Percentiles rank a stretch among this genome's conserved stretches.
phyloP scores from a whole-genome alignment of 2,797 vertebrate genomes.

The Sparus aurata region DNA sequence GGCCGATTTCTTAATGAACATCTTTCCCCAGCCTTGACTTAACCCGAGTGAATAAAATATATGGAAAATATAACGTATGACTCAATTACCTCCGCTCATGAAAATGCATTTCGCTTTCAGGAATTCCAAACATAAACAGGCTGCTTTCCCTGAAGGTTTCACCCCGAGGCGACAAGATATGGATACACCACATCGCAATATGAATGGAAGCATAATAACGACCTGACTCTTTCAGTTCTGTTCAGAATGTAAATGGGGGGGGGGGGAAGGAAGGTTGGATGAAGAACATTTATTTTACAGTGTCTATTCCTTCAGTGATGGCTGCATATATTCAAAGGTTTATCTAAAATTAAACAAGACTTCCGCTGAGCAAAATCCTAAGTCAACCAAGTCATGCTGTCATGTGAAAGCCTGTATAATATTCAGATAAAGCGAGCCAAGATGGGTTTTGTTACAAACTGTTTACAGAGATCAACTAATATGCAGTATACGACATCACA shows the following conservation, averaged over 20 bases:
- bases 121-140: conserved; percentile 25
- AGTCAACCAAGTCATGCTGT: neutral
- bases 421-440: neutral
- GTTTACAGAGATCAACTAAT: neutral
- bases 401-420: neutral
- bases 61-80: conserved; percentile 37
- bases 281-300: neutral
- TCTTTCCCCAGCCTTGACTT: conserved; percentile 18
- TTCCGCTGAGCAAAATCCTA: neutral
- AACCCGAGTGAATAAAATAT: conserved; percentile 39
- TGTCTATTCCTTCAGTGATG: neutral
- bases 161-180: neutral
- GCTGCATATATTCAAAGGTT: no score
- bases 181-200: neutral
- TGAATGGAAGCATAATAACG: neutral
- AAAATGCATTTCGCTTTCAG: conserved; percentile 44
- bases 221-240: neutral
- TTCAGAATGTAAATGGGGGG: neutral
- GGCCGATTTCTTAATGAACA: conserved; percentile 38
- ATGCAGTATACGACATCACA: neutral
- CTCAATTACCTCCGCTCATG: conserved; percentile 45
- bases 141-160: neutral
- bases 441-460: neutral
- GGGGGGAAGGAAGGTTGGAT: neutral
- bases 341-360: neutral